Evolutionary conservation across 2,797 vertebrate species (phyloP).

Genomic region (Gallinago solitaria): DNA sequence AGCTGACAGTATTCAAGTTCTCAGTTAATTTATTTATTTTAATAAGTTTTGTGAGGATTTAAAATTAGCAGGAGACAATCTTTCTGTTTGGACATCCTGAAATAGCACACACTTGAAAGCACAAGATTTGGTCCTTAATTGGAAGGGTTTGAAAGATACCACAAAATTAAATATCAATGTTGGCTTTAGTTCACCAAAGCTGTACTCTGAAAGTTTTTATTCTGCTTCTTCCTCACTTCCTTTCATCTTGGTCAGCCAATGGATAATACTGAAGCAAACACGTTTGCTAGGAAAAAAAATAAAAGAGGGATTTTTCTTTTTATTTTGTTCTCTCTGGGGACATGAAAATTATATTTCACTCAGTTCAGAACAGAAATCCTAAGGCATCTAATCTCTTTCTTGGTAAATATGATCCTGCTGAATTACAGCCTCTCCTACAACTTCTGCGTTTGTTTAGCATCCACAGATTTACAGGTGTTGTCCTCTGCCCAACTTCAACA

Average conservation of each 20-base stretch:
- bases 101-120: background rate
- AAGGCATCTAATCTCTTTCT: background rate
- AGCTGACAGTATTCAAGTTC: background rate
- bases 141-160: background rate
- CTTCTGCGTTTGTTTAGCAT: background rate
- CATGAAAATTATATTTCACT: background rate
- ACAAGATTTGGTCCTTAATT: background rate
- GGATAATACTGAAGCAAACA: background rate
- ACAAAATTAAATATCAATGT: background rate
- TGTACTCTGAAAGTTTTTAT: background rate
- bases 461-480: background rate
- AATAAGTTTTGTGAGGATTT: background rate
- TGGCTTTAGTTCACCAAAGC: background rate
- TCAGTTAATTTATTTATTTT: background rate
- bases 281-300: background rate
- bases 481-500: background rate
- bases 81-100: background rate
- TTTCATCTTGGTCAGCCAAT: background rate
- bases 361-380: background rate
- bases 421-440: background rate
- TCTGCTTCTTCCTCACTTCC: background rate
- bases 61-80: background rate
- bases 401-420: background rate
- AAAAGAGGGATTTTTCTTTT: background rate
- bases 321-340: background rate